Percentiles rank a stretch among this genome's conserved stretches.
Evolutionary conservation across 2,797 vertebrate species (phyloP).

Genomic region (Glossophaga mutica): DNA sequence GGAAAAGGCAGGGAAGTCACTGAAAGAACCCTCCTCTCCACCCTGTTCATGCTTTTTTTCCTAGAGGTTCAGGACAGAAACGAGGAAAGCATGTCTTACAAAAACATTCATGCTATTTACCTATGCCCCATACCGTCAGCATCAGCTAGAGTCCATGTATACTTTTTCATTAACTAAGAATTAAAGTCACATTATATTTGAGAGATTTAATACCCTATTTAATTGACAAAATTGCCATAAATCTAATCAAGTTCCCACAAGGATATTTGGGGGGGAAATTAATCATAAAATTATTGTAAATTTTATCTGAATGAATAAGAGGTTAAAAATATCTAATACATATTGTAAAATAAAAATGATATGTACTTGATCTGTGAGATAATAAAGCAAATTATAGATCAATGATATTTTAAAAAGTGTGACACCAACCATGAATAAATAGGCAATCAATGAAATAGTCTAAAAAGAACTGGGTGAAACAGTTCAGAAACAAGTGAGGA

Average conservation of each 20-base stretch:
- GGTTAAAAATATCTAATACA: not conserved
- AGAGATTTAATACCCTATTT: not conserved
- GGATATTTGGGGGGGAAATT: not conserved
- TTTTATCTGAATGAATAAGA: not conserved
- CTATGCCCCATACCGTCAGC: constrained; percentile 43
- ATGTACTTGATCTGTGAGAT: not conserved
- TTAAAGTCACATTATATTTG: not conserved
- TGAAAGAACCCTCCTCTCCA: constrained; percentile 66
- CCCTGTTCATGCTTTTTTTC: constrained; percentile 66
- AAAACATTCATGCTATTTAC: not conserved
- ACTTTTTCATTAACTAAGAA: not conserved
- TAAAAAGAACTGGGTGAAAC: not conserved
- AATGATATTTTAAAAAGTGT: not conserved
- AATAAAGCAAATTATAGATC: not conserved
- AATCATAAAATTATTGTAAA: not conserved
- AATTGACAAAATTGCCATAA: not conserved
- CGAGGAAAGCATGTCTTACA: constrained; percentile 53
- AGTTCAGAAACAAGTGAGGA: not conserved
- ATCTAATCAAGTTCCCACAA: not conserved
- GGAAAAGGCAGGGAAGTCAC: constrained; percentile 67
- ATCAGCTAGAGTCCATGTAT: constrained; percentile 66
- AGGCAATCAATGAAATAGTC: not conserved
- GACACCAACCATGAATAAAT: not conserved
- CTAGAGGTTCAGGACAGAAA: constrained; percentile 70
- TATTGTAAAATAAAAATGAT: not conserved